Base-by-base conservation (phyloP, 2,113 vertebrate species). In the Castor canadensis region DNA sequence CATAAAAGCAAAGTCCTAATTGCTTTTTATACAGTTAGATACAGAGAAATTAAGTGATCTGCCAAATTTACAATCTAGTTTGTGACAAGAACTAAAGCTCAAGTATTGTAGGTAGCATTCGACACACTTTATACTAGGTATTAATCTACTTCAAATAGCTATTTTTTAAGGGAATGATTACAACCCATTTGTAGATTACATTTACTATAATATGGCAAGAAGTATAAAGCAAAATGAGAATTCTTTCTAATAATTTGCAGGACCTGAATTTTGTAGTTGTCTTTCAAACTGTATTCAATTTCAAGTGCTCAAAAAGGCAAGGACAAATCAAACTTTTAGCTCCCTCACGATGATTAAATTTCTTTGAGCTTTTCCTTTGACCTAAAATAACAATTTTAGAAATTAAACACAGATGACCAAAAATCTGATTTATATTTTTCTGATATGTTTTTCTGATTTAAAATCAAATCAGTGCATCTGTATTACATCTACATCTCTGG, bases 231-330 rank as follows among this genome's bases (percentile, higher is more conserved):
- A 91, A 92, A 94, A 87, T 26, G 10, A 12, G n/a, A 91, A 79
- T 45, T 84, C 3, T 6, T 77, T 84, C 35, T 24, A 94, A 85
- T 58, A 28, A n/a, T 26, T 60, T 60, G 54, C 91, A 80, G 32
- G n/a, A 49, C 91, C 30, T 71, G 93, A 49, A 2, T 81, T 67
- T 45, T 91, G 17, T 17, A 82, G 60, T 82, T 77, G 72, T 56
- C 7, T 82, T 95, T 92, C 49, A 80, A 95, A 95, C 32, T 64
- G 67, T 87, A 80, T 60, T 69, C 66, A 94, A 79, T 75, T 79
- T 86, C 38, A 80, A 47, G 35, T 67, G 54, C 26, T 92, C 20
- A 87, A 58, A 83, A 30, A 35, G 19, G 54, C 30, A 47, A 73
- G 75, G 80, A 79, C 22, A 82, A 95, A 87, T 58, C 86, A 77